Percentiles rank a stretch among this genome's conserved stretches.
phyloP scores from a whole-genome alignment of 1,140 invertebrate species.

The Bombus fervidus region DNA sequence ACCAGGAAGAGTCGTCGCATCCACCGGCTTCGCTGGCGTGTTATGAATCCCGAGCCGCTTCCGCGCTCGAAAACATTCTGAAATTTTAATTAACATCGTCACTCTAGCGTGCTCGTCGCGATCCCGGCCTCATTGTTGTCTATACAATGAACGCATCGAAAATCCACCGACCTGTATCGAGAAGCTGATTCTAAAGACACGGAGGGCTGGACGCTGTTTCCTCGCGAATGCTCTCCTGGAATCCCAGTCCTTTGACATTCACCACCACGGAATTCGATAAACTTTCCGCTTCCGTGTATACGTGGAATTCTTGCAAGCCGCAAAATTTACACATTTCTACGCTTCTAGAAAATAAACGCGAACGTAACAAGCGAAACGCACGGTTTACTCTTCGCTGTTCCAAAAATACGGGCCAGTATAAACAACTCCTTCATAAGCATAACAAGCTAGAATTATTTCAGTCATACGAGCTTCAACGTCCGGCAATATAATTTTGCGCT shows the following conservation, averaged over 20 bases:
- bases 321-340: not conserved
- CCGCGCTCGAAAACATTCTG: conserved; percentile 46
- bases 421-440: too few species aligned
- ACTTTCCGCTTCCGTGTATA: not conserved
- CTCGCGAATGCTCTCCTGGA: not conserved
- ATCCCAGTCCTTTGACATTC: not conserved
- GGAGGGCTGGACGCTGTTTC: not conserved
- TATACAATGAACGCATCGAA: conserved; percentile 19
- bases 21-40: not conserved
- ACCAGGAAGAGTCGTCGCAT: not conserved
- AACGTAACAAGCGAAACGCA: not conserved
- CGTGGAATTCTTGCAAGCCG: not conserved
- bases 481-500: too few species aligned
- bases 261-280: not conserved
- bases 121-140: conserved; percentile 39
- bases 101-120: not conserved
- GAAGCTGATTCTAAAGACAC: not conserved
- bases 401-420: too few species aligned
- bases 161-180: not conserved
- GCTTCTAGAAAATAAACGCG: not conserved
- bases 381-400: not conserved
- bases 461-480: too few species aligned
- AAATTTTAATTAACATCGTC: conserved; percentile 58
- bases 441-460: too few species aligned
- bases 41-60: not conserved